Percentiles rank a stretch among this genome's conserved stretches.
Conservation (phyloP, 2,888 invertebrate genomes). For the Cephus rjabovi region DNA sequence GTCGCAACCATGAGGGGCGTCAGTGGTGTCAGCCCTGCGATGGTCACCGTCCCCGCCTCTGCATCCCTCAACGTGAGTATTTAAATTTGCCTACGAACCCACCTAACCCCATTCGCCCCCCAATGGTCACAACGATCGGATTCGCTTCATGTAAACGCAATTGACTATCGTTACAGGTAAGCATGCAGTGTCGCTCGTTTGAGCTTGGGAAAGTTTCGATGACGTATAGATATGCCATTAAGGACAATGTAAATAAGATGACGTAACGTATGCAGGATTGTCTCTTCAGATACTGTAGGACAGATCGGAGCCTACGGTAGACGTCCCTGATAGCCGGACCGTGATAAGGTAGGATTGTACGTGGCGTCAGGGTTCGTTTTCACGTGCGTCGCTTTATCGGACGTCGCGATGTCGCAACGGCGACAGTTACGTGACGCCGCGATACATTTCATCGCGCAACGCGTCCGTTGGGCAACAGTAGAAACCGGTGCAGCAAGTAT, state of each 20-base stretch:
- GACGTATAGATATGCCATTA: neutral
- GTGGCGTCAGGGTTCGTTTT: neutral
- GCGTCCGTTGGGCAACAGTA: neutral
- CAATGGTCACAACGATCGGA: neutral
- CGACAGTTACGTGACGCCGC: slow-evolving; percentile 4
- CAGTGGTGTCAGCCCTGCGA: slow-evolving; percentile 44
- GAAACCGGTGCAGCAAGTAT: slow-evolving; percentile 7
- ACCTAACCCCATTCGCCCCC: slow-evolving; percentile 33
- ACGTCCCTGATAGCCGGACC: neutral
- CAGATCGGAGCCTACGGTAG: neutral
- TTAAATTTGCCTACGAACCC: slow-evolving; percentile 3
- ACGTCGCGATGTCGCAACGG: slow-evolving; percentile 3
- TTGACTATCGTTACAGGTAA: neutral
- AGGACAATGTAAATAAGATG: neutral
- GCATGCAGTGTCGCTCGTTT: neutral
- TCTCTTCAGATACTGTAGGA: neutral
- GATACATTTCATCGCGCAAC: slow-evolving; percentile 6
- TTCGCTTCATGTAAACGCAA: neutral
- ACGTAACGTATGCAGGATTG: neutral
- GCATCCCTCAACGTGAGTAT: slow-evolving; percentile 55
- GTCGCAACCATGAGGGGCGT: slow-evolving; percentile 48
- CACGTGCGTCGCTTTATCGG: neutral
- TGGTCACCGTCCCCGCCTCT: slow-evolving; percentile 55
- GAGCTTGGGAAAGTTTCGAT: neutral
- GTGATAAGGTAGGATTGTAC: neutral